Evolutionary conservation across 2,113 vertebrate genomes (phyloP).

Genomic region (Tragelaphus strepsiceros): DNA sequence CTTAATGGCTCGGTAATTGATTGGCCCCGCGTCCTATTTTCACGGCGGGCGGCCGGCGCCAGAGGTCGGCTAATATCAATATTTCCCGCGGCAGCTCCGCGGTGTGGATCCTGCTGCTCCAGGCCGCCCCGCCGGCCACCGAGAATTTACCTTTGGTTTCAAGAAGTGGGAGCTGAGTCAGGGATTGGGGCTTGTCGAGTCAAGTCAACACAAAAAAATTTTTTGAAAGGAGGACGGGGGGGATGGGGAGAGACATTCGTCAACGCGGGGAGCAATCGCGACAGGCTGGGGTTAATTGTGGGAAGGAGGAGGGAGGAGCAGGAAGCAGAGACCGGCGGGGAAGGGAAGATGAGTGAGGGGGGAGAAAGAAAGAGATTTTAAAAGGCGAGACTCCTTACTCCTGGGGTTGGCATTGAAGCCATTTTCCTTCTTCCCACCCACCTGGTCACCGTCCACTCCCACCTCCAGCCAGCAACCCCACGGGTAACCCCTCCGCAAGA

Average conservation of each 20-base stretch:
- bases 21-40: conserved; percentile 47
- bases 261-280: not conserved
- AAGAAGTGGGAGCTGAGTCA: conserved; percentile 80
- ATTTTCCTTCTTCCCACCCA: not conserved
- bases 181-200: conserved; percentile 73
- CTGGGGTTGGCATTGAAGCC: not conserved
- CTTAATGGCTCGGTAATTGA: conserved; percentile 60
- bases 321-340: not conserved
- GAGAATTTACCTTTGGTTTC: conserved; percentile 80
- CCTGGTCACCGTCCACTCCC: not conserved
- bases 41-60: conserved; percentile 54
- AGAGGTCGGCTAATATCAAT: conserved; percentile 62
- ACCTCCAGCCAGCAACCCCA: not conserved
- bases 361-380: not conserved
- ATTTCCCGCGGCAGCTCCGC: conserved; percentile 77
- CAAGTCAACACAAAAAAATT: conserved; percentile 68
- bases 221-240: not conserved
- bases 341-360: not conserved
- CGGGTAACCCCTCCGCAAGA: not conserved
- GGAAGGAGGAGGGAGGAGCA: not conserved
- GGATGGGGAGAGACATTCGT: conserved; percentile 42
- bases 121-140: conserved; percentile 54
- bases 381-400: not conserved
- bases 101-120: conserved; percentile 71
- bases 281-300: conserved; percentile 47